Evolutionary conservation across 2,113 vertebrate genomes (phyloP).

Genomic region (Ctenodactylus gundi): DNA sequence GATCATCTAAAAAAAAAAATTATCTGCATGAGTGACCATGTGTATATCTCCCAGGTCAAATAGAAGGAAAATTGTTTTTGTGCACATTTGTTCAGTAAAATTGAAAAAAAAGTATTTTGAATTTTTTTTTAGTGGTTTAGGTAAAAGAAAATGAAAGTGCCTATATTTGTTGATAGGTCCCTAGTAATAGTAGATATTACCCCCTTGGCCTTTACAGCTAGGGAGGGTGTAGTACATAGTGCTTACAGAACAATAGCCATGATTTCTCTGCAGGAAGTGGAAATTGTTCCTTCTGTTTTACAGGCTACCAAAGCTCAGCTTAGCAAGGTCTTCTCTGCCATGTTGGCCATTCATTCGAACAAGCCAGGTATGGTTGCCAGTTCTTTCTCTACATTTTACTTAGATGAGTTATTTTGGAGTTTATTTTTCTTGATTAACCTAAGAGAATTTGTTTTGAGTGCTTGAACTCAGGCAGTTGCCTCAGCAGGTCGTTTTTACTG

Average conservation of each 20-base stretch:
- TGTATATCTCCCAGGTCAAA: too few relatives aligned
- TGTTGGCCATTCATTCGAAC: conserved; percentile 96
- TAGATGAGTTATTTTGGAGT: conserved; percentile 19
- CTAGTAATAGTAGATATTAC: not conserved
- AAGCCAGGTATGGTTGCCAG: conserved; percentile 91
- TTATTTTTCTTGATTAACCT: conserved; percentile 28
- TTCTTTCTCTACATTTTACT: conserved; percentile 38
- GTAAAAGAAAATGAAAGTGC: not conserved
- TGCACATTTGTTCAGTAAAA: too few relatives aligned
- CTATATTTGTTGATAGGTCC: not conserved
- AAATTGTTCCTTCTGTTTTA: conserved; percentile 58
- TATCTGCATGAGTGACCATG: too few relatives aligned
- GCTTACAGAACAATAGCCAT: not conserved
- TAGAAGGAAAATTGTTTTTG: too few relatives aligned
- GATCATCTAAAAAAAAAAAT: too few relatives aligned
- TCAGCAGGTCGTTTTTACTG: not conserved
- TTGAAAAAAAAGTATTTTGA: not conserved
- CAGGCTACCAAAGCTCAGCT: conserved; percentile 90
- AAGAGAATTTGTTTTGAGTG: not conserved
- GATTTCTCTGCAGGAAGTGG: conserved; percentile 2
- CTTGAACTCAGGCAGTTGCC: not conserved
- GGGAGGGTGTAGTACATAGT: not conserved
- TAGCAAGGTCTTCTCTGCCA: conserved; percentile 93
- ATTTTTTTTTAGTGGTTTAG: conserved; percentile 16
- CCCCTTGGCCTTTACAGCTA: not conserved